Evolutionary conservation across 2,113 vertebrate species (phyloP).

Genomic region (Stigmatopora argus): DNA sequence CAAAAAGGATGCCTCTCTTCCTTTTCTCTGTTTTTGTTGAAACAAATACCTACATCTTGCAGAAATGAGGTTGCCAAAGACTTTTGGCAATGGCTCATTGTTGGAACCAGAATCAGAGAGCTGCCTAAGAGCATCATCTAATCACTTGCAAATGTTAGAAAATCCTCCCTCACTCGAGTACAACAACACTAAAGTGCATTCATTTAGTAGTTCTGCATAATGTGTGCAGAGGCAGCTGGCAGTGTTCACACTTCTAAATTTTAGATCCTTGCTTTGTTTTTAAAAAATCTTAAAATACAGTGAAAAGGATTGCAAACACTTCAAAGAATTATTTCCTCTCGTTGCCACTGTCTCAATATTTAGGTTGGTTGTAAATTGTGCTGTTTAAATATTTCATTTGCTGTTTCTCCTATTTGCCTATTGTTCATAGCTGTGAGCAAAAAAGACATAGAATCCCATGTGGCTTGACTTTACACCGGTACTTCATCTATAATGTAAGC

Average conservation of each 20-base stretch:
- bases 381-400: conserved; percentile 31
- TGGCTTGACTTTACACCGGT: conserved; percentile 31
- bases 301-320: conserved; percentile 41
- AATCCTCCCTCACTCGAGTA: background rate
- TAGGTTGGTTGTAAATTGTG: conserved; percentile 35
- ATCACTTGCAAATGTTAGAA: background rate
- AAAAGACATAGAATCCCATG: conserved; percentile 29
- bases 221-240: background rate
- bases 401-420: conserved; percentile 43
- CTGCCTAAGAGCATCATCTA: background rate
- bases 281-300: conserved; percentile 30
- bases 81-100: background rate
- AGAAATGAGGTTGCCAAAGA: background rate
- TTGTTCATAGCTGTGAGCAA: conserved; percentile 48
- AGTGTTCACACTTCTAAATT: conserved; percentile 34
- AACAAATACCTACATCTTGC: background rate
- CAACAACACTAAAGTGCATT: background rate
- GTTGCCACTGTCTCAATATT: conserved; percentile 37
- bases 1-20: background rate
- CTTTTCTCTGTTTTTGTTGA: background rate
- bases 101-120: background rate
- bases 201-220: background rate
- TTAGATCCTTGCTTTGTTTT: conserved; percentile 48
- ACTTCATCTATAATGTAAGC: conserved; percentile 64
- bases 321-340: conserved; percentile 25